phyloP scores from a whole-genome alignment of 2,888 invertebrate species.

The Drosophila bunnanda region DNA sequence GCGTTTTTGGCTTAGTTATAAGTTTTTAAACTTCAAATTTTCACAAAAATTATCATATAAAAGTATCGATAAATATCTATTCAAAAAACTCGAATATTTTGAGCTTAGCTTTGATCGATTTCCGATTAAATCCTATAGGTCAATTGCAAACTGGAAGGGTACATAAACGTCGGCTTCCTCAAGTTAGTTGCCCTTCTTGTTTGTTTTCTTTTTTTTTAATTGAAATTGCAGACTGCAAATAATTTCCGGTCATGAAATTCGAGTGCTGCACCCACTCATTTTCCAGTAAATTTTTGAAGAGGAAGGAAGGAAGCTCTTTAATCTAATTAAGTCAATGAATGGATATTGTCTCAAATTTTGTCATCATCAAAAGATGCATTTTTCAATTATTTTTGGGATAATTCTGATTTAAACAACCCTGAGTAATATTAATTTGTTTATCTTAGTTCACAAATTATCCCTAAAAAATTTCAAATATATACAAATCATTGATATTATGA shows the following conservation, averaged over 20 bases:
- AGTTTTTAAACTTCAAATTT: no score
- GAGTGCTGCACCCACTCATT: constrained; percentile 66
- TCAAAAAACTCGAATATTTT: no score
- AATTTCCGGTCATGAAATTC: constrained; percentile 76
- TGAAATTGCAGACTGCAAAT: constrained; percentile 75
- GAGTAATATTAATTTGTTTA: not conserved
- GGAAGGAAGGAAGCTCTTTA: constrained; percentile 61
- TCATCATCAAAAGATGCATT: not conserved
- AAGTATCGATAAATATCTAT: no score
- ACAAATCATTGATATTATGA: not conserved
- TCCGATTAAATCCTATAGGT: no score
- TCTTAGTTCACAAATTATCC: no score
- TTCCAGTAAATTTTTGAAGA: constrained; percentile 13
- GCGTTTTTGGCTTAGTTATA: no score
- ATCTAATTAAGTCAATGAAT: constrained; percentile 63
- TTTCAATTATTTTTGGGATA: not conserved
- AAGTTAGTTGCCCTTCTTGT: constrained; percentile 1
- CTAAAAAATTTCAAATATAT: not conserved
- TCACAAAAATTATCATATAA: no score
- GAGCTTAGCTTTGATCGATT: no score
- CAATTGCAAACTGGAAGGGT: no score
- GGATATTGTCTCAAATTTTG: constrained; percentile 15
- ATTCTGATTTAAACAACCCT: not conserved
- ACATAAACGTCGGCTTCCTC: no score
- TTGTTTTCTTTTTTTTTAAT: constrained; percentile 45